phyloP scores from a whole-genome alignment of 2,113 vertebrate genomes.

The Brachyhypopomus occidentalis region DNA sequence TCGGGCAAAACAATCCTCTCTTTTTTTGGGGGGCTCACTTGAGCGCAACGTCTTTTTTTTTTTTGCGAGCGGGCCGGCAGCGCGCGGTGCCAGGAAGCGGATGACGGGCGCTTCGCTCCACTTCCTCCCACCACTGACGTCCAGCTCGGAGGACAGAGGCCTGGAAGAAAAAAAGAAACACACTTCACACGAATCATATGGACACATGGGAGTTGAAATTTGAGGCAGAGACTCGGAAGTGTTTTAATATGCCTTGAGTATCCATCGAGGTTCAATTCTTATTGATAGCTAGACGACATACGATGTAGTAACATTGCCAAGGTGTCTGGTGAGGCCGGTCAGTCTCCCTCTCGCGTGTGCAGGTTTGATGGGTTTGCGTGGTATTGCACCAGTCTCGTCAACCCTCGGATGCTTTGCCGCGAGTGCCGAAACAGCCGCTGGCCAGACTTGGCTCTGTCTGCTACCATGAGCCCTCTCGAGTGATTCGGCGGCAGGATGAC shows the following conservation, averaged over 20 bases:
- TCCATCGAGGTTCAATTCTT: too few relatives aligned
- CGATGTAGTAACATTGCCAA: not conserved
- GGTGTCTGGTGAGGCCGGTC: too few relatives aligned
- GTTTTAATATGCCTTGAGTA: not conserved
- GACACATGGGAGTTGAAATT: not conserved
- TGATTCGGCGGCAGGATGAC: not conserved
- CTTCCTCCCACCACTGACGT: conserved; percentile 2
- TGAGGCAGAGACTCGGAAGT: not conserved
- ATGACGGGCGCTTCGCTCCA: conserved; percentile 27
- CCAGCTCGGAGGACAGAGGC: not conserved
- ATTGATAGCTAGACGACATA: too few relatives aligned
- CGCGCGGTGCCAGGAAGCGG: conserved; percentile 20
- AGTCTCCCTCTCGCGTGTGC: too few relatives aligned
- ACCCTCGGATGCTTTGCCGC: not conserved
- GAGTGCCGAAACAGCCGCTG: not conserved
- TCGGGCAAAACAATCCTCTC: conserved; percentile 39
- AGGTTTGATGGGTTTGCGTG: not conserved
- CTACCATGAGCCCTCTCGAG: not conserved
- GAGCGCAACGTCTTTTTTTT: conserved; percentile 43
- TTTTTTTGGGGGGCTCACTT: conserved; percentile 34
- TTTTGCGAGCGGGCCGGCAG: conserved; percentile 42
- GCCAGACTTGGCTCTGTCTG: not conserved
- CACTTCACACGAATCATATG: not conserved
- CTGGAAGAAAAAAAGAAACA: too few relatives aligned
- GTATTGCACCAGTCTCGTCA: not conserved